Base-by-base conservation (phyloP, 2,888 invertebrate genomes). In the Rhagophthalmus giganteus region DNA sequence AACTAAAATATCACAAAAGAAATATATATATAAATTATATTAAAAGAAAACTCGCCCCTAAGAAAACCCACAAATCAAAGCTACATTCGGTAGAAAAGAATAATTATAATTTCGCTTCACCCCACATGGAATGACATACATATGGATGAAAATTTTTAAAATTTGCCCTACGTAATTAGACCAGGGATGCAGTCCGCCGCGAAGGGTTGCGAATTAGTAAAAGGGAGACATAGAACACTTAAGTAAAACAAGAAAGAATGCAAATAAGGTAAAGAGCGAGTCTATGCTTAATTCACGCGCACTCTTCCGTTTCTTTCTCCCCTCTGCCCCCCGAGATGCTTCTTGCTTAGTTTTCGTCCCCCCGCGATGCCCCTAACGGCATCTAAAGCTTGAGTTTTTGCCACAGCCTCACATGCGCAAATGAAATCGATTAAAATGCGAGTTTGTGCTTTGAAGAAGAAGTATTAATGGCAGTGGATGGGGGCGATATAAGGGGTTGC, bases 391-490 rank as follows among this genome's bases (percentile, higher is more conserved):
- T 68, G 70, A 73, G 73, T 74, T 74, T 74, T 76, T 75, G 76
- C 76, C 71, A 79, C 79, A 75, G 76, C 71, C 79, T 79, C 80
- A 80, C 80, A 80, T 80, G 81, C 81, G 81, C 81, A 81, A 81
- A 81, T 81, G 81, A 80, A 81, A 82, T 82, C 81, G 81, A 81
- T 82, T 81, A 81, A 81, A 81, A 81, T 81, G 80, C 80, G 81
- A 79, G 75, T 78, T 77, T 77, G 78, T 78, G 78, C 78, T 78
- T 78, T 78, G 78, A 78, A 78, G 75, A 76, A 77, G 77, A 76
- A 77, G 75, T 74, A 74, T 74, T 74, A 74, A 73, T 73, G 72
- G 74, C 72, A 68, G 69, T 68, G 66, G 70, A 62, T 57, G 61
- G 59, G 60, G 61, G 62, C 57, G 61, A 61, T 62, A 60, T 63